Evolutionary conservation across 2,888 invertebrate genomes (phyloP).

Genomic region (Monoplex corrugatus): DNA sequence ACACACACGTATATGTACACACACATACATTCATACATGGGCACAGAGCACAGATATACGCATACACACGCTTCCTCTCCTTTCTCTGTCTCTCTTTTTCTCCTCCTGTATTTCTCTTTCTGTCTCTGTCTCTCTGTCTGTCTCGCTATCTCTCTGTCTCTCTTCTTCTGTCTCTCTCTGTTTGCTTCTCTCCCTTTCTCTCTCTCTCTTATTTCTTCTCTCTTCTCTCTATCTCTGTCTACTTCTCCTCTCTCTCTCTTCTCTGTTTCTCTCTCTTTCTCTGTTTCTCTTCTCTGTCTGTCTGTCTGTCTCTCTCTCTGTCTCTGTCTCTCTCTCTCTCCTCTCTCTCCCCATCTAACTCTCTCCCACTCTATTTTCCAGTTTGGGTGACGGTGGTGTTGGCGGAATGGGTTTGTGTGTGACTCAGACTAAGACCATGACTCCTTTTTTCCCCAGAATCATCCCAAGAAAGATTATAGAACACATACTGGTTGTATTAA

Average conservation of each 20-base stretch:
- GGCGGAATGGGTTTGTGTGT: not conserved
- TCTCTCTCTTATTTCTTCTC: too few species aligned
- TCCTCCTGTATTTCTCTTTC: not conserved
- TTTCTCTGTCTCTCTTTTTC: not conserved
- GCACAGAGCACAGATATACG: not conserved
- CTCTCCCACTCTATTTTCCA: not conserved
- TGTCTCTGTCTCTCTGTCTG: not conserved
- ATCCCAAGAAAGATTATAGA: too few species aligned
- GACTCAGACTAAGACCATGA: too few species aligned
- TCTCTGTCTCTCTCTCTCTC: not conserved
- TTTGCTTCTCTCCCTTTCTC: not conserved
- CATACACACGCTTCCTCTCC: not conserved
- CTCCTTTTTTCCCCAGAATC: too few species aligned
- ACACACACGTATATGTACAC: constrained; percentile 15
- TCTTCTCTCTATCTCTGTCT: too few species aligned
- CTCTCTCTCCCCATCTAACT: not conserved
- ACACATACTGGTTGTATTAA: too few species aligned
- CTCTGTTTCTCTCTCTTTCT: not conserved
- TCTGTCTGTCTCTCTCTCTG: constrained; percentile 15
- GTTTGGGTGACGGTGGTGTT: not conserved
- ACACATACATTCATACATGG: not conserved
- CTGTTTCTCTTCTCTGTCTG: constrained; percentile 11
- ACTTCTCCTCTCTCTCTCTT: not conserved
- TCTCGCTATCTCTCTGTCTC: not conserved
- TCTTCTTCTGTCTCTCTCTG: not conserved